phyloP scores from a whole-genome alignment of 2,797 vertebrate genomes.

The Silurus lanzhouensis region DNA sequence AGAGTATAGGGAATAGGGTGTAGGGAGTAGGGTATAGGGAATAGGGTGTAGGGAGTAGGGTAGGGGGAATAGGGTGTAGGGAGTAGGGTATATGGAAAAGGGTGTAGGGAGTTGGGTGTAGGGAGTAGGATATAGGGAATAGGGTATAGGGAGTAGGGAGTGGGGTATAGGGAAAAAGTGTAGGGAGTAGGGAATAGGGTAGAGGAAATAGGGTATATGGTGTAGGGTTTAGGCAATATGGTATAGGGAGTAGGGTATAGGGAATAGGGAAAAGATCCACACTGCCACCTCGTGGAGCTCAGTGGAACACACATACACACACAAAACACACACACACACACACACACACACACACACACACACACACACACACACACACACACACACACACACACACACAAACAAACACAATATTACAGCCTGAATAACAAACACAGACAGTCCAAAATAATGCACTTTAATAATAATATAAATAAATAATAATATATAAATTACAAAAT shows the following conservation, averaged over 20 bases:
- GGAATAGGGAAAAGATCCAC: background rate
- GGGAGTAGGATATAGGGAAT: no score
- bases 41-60: no score
- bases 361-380: background rate
- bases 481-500: background rate
- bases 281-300: constrained; percentile 24
- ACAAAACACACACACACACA: background rate
- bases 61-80: no score
- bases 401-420: background rate
- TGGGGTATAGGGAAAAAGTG: no score
- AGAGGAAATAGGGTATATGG: no score
- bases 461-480: background rate
- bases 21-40: no score
- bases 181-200: no score
- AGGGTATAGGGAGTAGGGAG: no score
- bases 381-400: background rate
- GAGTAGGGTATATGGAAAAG: no score
- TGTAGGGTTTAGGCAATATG: no score
- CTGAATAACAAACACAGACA: background rate
- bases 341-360: constrained; percentile 43
- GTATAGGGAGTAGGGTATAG: background rate
- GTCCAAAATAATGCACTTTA: background rate
- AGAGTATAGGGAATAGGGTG: no score
- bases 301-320: constrained; percentile 44
- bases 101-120: no score